These are phyloP conservation scores for Phrynocephalus forsythii DNA, from an alignment of 2,797 vertebrate genomes.

Conservation along the genomic window DNA sequence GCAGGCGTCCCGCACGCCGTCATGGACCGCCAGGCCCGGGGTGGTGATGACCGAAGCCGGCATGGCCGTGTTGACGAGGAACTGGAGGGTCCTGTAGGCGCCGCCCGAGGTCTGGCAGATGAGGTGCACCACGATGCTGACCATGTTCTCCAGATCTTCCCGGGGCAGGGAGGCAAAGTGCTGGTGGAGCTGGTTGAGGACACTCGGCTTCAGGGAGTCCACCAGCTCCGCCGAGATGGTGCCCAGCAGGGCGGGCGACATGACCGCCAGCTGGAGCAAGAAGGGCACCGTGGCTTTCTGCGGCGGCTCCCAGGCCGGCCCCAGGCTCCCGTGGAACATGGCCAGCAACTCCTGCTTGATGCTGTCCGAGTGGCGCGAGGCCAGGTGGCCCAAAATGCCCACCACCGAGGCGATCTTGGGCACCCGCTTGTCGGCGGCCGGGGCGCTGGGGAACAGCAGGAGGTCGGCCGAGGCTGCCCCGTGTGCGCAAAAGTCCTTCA, in stretches of 20 bases:
- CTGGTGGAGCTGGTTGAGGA: slow-evolving; percentile 91
- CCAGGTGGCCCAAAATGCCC: slow-evolving; percentile 92
- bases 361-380: slow-evolving; percentile 89
- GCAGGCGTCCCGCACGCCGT: slow-evolving; percentile 91
- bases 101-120: slow-evolving; percentile 90
- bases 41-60: slow-evolving; percentile 92
- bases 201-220: slow-evolving; percentile 82
- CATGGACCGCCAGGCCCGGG: slow-evolving; percentile 85
- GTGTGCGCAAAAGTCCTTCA: slow-evolving; percentile 93
- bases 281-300: slow-evolving; percentile 90
- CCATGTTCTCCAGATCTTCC: slow-evolving; percentile 91
- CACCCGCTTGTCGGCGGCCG: slow-evolving; percentile 79
- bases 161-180: slow-evolving; percentile 84
- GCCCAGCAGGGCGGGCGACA: slow-evolving; percentile 89
- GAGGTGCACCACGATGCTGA: slow-evolving; percentile 88
- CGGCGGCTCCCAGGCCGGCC: slow-evolving; percentile 67
- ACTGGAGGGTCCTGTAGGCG: slow-evolving; percentile 87
- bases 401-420: slow-evolving; percentile 96
- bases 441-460: slow-evolving; percentile 66
- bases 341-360: slow-evolving; percentile 91
- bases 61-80: slow-evolving; percentile 90
- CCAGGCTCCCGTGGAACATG: slow-evolving; percentile 94
- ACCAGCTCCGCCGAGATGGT: slow-evolving; percentile 89
- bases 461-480: slow-evolving; percentile 70
- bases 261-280: slow-evolving; percentile 90